Evolutionary conservation across 2,797 vertebrate species (phyloP).

Genomic region (Hoplostethus mediterraneus): DNA sequence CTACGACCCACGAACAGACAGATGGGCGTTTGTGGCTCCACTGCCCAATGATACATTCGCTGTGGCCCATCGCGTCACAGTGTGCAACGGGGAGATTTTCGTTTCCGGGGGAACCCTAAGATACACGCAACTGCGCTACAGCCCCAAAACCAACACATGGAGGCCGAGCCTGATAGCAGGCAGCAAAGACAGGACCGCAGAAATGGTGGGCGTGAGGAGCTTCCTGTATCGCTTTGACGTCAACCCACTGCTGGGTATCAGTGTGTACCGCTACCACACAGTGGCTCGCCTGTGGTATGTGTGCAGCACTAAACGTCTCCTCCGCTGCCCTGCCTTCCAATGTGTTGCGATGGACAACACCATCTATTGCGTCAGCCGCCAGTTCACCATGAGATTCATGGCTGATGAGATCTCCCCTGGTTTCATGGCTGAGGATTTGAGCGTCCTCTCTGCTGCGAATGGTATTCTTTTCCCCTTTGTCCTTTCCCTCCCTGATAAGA

Average conservation of each 20-base stretch:
- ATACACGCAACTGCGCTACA: conserved; percentile 89
- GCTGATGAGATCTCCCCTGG: conserved; percentile 90
- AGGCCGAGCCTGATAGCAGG: conserved; percentile 75
- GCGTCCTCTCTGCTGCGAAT: conserved; percentile 82
- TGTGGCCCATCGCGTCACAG: conserved; percentile 90
- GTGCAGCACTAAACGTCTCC: conserved; percentile 80
- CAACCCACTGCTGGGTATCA: conserved; percentile 83
- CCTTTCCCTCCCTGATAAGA: conserved; percentile 85
- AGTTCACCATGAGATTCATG: conserved; percentile 86
- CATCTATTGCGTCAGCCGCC: conserved; percentile 89
- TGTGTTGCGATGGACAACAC: conserved; percentile 82
- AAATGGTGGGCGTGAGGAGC: conserved; percentile 86
- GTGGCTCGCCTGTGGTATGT: conserved; percentile 91
- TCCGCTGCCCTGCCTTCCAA: conserved; percentile 84
- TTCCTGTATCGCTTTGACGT: conserved; percentile 94
- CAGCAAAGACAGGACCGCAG: conserved; percentile 84
- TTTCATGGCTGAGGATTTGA: conserved; percentile 85
- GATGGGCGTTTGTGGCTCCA: conserved; percentile 89
- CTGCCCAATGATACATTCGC: conserved; percentile 93
- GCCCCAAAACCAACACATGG: conserved; percentile 85
- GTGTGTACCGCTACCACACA: conserved; percentile 89
- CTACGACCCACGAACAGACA: conserved; percentile 90
- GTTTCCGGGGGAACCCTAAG: conserved; percentile 91
- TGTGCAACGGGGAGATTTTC: conserved; percentile 88
- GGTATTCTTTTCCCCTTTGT: conserved; percentile 89